Evolutionary conservation across 2,888 invertebrate genomes (phyloP), one percentile per base, ranked within the genome.

Genomic region (Dicyrtomina minuta): DNA sequence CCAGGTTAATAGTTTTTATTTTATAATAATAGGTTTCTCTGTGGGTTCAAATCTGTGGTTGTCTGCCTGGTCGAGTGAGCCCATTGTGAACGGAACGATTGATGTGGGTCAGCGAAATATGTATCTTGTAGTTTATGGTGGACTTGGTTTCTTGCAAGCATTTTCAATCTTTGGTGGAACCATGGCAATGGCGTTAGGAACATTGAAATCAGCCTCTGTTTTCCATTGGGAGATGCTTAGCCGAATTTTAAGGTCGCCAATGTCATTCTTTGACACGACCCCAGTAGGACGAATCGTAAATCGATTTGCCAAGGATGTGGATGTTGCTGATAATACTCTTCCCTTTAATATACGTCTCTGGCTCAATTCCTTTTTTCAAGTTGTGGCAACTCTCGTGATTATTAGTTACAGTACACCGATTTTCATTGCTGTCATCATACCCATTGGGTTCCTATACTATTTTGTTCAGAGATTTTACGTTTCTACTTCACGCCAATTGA

Each of bases 91-190:
- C 59, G 75, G 74, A 56, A 74, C 75, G 1, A 74, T 73, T 20
- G 84, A 90, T 79, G 86, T 83, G 1, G 80, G 81, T 1, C 84
- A 84, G 76, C 84, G 91, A 72, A 89, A 93, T 80, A 85, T 91
- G 83, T 93, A 93, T 81, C 86, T 95, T 73, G 92, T 92, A 65
- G 91, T 94, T 17, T 95, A 94, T 82, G 93, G 92, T 73, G 92
- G 88, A 27, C 87, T 95, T 72, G 75, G 91, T 90, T 70, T 93
- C 94, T 89, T 92, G 93, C 93, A 87, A 86, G 88, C 84, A 70
- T 68, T 77, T 62, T 51, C 70, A n/a, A 44, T 69, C 15, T 59
- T 72, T 15, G 49, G 22, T 22, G 72, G 64, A 44, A 66, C 70
- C 24, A 68, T 80, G 39, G 84, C 87, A 80, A 84, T 89, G 84